Base-by-base conservation (phyloP, 2,888 invertebrate genomes). In the Caenorhabditis becei region DNA sequence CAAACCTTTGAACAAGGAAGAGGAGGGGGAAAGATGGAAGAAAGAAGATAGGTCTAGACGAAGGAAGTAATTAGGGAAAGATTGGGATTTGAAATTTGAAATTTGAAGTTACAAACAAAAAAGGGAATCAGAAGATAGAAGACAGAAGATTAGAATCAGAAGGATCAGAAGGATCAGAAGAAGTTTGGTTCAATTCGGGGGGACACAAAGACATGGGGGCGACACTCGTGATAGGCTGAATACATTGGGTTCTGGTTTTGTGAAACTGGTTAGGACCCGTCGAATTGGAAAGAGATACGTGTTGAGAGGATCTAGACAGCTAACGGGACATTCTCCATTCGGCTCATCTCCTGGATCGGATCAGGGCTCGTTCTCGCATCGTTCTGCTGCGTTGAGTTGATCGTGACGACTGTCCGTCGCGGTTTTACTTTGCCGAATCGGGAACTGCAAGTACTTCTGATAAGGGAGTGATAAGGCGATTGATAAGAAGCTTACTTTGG, bases 321-420 rank as follows among this genome's bases (percentile, higher is more conserved):
- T 23, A 81, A 24, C n/a, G 81, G 81, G 18, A 81, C 69, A 63
- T 74, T 70, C 61, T 77, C 80, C 72, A 69, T 65, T 23, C 77
- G 63, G 62, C 77, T 77, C 41, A 71, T 65, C 54, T 77, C 83
- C 59, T 74, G 83, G 11, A 77, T 83, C 41, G 80, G 58, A 35
- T 77, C 77, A 11, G 67, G 71, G 18, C 61, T 67, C 5, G 74
- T 67, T 26, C 63, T 41, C 5, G 74, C 67, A 11, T 74, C 80
- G 32, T 74, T 72, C 20, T 72, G 67, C 20, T 72, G 78, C 5
- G 67, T 49, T 10, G 80, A 70, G 56, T 79, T 84, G 44, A 86
- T 86, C 16, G 86, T 84, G 66, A 86, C 86, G 37, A 86, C 83
- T 18, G 86, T 80, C 63, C 84, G 79, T 32, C 84, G 66, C n/a